Base-by-base conservation (phyloP, 1,140 invertebrate species). In the Ylistrum balloti region DNA sequence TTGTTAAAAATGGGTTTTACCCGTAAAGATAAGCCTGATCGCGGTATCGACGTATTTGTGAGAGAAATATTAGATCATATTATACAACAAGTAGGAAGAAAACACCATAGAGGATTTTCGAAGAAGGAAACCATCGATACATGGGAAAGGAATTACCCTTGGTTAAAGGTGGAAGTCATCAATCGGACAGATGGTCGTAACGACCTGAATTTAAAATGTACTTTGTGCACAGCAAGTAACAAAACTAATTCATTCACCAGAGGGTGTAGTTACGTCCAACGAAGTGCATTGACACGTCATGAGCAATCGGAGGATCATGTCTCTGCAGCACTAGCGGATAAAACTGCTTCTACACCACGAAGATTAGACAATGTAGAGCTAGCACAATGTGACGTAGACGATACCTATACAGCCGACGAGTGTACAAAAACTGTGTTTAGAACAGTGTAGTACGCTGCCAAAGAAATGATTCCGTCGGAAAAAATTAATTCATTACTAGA, bases 401-500 rank as follows among this genome's bases (percentile, higher is more conserved):
- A 9, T 48, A 17, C 11, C 15, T 2, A 48, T 48, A 48, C 11
- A 17, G 45, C 3, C 45, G 45, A 48, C 45, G 45, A 48, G 15
- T 48, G 45, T 48, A 48, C 45, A 9, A 9, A 48, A 9, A 5
- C 11, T 48, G 45, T 87, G 7, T 87, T 87, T 33, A 33, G 33
- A 17, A 87, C 86, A 34, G 28, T 87, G 34, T 87, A 35, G 13
- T 87, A 87, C 33, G 86, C 38, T 17, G 86, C 86, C 5, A 87
- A 87, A 15, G 41, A 88, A 48, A 45, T n/a, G 22, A 33, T 41
- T 32, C 87, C 34, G 0, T n/a, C 13, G 22, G 41, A 88, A 35
- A 88, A 88, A 88, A 28, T 28, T 45, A 88, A 45, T 38, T 45
- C 34, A 11, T 48, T 88, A 28, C 20, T 88, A 48, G 87, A 88